These are phyloP conservation scores for Dicaeum eximium DNA, from an alignment of 2,113 vertebrate genomes.

Conservation along the genomic window DNA sequence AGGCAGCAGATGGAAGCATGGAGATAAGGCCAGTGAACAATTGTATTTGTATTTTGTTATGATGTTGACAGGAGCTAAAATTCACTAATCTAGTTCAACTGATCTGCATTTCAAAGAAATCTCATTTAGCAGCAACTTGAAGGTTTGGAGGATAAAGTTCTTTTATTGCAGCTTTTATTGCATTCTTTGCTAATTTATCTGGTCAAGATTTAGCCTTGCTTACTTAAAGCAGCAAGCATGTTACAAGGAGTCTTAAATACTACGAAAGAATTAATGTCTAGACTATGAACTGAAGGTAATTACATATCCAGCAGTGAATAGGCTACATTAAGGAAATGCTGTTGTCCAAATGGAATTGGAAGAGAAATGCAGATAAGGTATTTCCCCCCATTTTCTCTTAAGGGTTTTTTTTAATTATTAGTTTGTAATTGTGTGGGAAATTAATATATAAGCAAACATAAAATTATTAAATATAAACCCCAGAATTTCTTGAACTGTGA, in stretches of 20 bases:
- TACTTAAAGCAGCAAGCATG: constrained; percentile 86
- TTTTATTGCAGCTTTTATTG: constrained; percentile 99
- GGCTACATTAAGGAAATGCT: constrained; percentile 91
- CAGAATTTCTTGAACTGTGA: neutral
- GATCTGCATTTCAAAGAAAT: constrained; percentile 99
- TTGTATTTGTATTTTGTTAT: constrained; percentile 99
- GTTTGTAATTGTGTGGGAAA: neutral
- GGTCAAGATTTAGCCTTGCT: constrained; percentile 95
- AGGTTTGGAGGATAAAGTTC: constrained; percentile 98
- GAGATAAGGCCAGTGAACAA: constrained; percentile 98
- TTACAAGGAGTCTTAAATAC: constrained; percentile 99
- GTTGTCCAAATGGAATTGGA: constrained; percentile 90
- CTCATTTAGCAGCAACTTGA: constrained; percentile 98
- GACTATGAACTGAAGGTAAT: constrained; percentile 97
- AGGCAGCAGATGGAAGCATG: constrained; percentile 99
- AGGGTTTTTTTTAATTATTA: neutral
- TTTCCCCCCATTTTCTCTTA: constrained; percentile 2
- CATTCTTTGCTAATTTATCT: constrained; percentile 99
- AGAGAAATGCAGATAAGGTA: constrained; percentile 82
- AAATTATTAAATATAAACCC: constrained; percentile 15
- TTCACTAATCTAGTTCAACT: constrained; percentile 99
- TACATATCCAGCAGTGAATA: constrained; percentile 97
- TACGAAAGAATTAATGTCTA: constrained; percentile 97
- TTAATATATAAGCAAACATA: neutral
- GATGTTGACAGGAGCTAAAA: constrained; percentile 99